A percentile compares a stretch with the other conserved stretches of the same genome.
Evolutionary conservation across 2,888 invertebrate genomes (phyloP).

Genomic region (Leptopterna dolabrata): DNA sequence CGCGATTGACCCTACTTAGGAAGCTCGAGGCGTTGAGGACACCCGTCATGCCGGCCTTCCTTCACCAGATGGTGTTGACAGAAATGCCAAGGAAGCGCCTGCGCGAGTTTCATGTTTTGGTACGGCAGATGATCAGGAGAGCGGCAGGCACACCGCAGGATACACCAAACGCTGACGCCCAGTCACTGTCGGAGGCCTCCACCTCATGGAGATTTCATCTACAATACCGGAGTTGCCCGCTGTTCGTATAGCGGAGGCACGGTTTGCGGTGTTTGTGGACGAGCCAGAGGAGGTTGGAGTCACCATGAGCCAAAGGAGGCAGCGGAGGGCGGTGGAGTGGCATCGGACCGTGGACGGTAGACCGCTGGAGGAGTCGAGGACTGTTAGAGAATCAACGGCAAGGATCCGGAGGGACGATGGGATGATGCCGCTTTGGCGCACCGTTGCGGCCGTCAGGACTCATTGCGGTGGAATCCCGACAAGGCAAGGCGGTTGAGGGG

Average conservation of each 20-base stretch:
- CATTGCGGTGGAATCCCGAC: constrained; percentile 65
- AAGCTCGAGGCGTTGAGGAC: constrained; percentile 65
- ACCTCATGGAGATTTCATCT: constrained; percentile 55
- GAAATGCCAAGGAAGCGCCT: constrained; percentile 60
- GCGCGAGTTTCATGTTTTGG: constrained; percentile 64
- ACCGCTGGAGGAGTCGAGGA: background rate
- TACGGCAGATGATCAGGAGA: constrained; percentile 63
- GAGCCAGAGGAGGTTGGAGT: background rate
- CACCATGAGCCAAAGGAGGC: background rate
- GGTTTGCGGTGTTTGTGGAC: background rate
- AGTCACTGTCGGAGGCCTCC: constrained; percentile 64
- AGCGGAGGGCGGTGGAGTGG: background rate
- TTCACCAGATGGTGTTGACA: constrained; percentile 66
- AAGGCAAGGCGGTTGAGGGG: constrained; percentile 63
- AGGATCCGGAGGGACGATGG: background rate
- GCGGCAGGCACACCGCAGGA: constrained; percentile 65
- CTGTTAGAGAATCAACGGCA: background rate
- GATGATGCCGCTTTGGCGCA: background rate
- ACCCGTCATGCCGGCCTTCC: constrained; percentile 66
- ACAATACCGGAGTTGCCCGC: constrained; percentile 28
- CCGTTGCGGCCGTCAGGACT: constrained; percentile 21
- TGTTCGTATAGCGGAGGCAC: background rate
- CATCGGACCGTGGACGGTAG: background rate
- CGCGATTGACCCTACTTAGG: constrained; percentile 66
- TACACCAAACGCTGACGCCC: constrained; percentile 64